Evolutionary conservation across 2,888 invertebrate genomes (phyloP), one percentile per base, ranked within the genome.

Genomic region (Aricia artaxerxes): DNA sequence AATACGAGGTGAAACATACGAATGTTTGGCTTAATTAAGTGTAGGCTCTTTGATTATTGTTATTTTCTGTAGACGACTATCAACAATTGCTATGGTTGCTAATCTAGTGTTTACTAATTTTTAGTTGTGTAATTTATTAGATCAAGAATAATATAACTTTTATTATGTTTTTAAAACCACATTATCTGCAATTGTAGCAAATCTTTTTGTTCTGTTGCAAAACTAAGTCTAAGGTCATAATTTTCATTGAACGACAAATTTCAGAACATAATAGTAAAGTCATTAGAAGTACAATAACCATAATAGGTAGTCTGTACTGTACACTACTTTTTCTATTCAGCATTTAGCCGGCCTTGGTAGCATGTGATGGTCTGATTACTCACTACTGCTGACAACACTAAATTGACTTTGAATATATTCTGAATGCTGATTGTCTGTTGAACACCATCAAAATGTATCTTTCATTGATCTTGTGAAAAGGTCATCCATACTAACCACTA

Each of bases 211-310:
- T 76, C 31, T 35, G 35, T 53, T 76, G 35, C 76, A 35, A 76
- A 57, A 76, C 76, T 53, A 35, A 35, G 76, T 76, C 35, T 76
- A 76, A 76, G 76, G 57, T 76, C 76, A 76, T 57, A 1, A 35
- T 76, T 76, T 57, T 76, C 57, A 57, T 76, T 76, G n/a, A 76
- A 57, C 57, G 16, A 76, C 57, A 76, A 76, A 31, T 76, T 76
- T 35, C 16, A 53, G 35, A 76, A 76, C 35, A 31, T 76, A 76
- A 57, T 57, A 53, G 76, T 35, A 53, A 76, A 76, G 76, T 35
- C 76, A 57, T 76, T 53, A 24, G 16, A 76, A 31, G 57, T 16
- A 76, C 69, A 69, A 69, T 69, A 38, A 69, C 35, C 69, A 69
- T 69, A 69, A 69, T 69, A 69, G 69, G 69, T 69, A 4, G 35